Conservation (phyloP, 35 echinoderm and acorn worm species). For the Holothuria glaberrima region DNA sequence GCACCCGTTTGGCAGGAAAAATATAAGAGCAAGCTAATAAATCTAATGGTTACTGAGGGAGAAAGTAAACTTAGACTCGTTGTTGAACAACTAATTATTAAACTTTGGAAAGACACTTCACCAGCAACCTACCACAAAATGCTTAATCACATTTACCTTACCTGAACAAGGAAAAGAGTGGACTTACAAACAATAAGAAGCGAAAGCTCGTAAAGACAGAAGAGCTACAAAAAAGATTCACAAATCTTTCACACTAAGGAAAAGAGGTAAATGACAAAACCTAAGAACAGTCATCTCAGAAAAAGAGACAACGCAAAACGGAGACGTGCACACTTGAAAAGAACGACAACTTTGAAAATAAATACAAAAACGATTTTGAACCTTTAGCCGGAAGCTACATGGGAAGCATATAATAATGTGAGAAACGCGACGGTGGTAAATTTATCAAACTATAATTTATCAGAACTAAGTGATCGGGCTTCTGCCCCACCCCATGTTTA, state of each 20-base stretch:
- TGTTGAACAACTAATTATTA: neutral
- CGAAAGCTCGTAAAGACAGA: neutral
- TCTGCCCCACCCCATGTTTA: neutral
- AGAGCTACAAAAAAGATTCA: neutral
- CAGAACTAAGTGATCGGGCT: slow-evolving; percentile 1
- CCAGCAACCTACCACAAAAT: neutral
- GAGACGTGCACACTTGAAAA: neutral
- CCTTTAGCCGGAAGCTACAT: neutral
- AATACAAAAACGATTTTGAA: neutral
- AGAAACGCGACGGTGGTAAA: neutral
- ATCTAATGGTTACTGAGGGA: neutral
- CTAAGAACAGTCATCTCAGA: neutral
- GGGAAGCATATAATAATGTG: neutral
- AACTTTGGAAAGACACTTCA: neutral
- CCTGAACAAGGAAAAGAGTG: neutral
- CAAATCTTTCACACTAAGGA: neutral
- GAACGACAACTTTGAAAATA: neutral
- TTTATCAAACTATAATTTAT: neutral
- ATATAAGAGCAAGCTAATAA: no score
- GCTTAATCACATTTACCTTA: neutral
- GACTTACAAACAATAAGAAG: neutral
- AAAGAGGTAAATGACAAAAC: neutral
- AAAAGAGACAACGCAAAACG: neutral
- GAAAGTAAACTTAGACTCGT: neutral
- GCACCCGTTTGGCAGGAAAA: no score